Base-by-base conservation (phyloP, 2,888 invertebrate species). In the Crepidodera aurea region DNA sequence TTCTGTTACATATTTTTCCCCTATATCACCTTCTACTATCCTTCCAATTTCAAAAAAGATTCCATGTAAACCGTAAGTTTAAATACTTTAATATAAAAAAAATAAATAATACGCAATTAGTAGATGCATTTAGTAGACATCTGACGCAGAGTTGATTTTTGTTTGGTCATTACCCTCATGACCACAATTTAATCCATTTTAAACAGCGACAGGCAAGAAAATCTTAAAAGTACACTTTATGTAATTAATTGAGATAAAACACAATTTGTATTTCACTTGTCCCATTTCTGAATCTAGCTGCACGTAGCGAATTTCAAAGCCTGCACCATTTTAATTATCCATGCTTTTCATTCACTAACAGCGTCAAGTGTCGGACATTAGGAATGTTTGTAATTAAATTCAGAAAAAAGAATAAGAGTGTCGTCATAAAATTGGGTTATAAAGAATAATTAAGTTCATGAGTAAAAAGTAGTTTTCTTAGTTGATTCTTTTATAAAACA, bases 321-420 rank as follows among this genome's bases (percentile, higher is more conserved):
- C 37, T 4, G 8, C 44, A n/a, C n/a, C 19, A 22, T n/a, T 44
- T 44, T 22, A 44, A 44, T 44, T 44, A 44, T 44, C 10, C 22
- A 44, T 22, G 44, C 44, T 22, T 44, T 44, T 44, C 22, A 44
- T 44, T 44, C 19, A 44, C 44, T 12, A 12, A 22, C 44, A 22
- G 44, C 42, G 16, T 42, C 42, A 44, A 44, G 22, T 25, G 44
- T 13, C 22, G 44, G 12, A 25, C 44, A 44, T 22, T 16, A n/a
- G 22, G 25, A 44, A 44, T 16, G 44, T 25, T 44, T 44, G 44
- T n/a, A 44, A 44, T 44, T 44, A 44, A 44, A 19, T 22, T 44
- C 8, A 37, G 12, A 13, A 29, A 10, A 29, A 8, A 29, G 10
- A 29, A 10, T 29, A 29, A 8, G 29, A 29, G 29, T 2, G 2